Evolutionary conservation across 1,140 invertebrate genomes (phyloP).

Genomic region (Glossosoma conforme): DNA sequence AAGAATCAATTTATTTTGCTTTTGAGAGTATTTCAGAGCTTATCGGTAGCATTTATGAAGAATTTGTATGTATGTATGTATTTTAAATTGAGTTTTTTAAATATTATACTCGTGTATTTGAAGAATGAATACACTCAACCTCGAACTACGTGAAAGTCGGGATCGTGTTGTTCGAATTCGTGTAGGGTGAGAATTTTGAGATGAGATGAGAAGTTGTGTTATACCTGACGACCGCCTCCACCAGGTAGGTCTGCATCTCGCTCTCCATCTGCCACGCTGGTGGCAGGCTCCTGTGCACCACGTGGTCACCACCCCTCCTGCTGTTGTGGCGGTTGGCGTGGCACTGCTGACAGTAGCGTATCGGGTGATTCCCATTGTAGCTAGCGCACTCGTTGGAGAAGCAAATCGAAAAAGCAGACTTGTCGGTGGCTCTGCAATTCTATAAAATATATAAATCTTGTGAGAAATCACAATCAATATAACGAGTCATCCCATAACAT

Average conservation of each 20-base stretch:
- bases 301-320: conserved; percentile 78
- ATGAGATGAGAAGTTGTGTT: no score
- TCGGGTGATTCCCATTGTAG: conserved; percentile 93
- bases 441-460: conserved; percentile 48
- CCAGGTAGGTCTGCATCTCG: conserved; percentile 88
- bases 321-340: conserved; percentile 86
- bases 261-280: conserved; percentile 83
- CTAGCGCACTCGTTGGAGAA: conserved; percentile 95
- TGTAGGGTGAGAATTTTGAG: no score
- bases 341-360: conserved; percentile 88
- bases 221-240: conserved; percentile 95
- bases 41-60: no score
- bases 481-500: not conserved
- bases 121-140: no score
- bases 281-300: conserved; percentile 80
- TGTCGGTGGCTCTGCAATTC: conserved; percentile 90
- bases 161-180: no score
- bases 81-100: no score
- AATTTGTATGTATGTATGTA: no score
- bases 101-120: no score
- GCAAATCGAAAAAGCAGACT: conserved; percentile 93
- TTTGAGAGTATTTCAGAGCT: no score
- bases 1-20: no score
- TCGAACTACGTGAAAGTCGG: no score
- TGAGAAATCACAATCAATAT: not conserved